phyloP scores from a whole-genome alignment of 2,113 vertebrate genomes.

The Phrynosoma platyrhinos region DNA sequence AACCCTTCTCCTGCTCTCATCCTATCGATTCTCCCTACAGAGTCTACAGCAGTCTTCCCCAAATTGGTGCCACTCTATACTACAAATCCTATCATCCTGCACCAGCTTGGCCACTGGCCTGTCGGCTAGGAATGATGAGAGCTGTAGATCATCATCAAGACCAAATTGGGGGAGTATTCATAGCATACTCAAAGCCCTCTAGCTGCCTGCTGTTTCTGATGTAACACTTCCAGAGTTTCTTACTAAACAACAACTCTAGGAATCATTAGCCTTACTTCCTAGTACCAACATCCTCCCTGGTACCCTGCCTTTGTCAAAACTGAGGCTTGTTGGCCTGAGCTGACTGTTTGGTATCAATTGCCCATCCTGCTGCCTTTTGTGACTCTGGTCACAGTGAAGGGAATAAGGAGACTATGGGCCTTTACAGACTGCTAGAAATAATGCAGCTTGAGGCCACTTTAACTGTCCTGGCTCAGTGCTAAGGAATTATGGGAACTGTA shows the following conservation, averaged over 20 bases:
- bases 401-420: background rate
- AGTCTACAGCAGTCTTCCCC: background rate
- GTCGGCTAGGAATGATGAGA: too few relatives aligned
- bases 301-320: background rate
- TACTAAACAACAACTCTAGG: background rate
- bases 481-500: too few relatives aligned
- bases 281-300: background rate
- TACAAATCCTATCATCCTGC: too few relatives aligned
- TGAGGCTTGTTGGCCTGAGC: too few relatives aligned
- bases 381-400: background rate
- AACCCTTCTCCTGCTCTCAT: background rate
- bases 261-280: background rate
- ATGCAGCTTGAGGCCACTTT: background rate
- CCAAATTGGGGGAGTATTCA: background rate
- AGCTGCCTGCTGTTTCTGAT: background rate
- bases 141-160: too few relatives aligned
- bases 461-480: too few relatives aligned
- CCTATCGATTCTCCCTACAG: background rate
- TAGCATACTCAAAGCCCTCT: too few relatives aligned
- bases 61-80: too few relatives aligned
- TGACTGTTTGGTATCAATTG: background rate
- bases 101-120: too few relatives aligned
- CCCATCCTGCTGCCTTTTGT: background rate
- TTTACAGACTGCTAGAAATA: background rate
- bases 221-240: background rate